Conservation (phyloP, 2,888 invertebrate genomes). For the Sinhomidia bicolor region DNA sequence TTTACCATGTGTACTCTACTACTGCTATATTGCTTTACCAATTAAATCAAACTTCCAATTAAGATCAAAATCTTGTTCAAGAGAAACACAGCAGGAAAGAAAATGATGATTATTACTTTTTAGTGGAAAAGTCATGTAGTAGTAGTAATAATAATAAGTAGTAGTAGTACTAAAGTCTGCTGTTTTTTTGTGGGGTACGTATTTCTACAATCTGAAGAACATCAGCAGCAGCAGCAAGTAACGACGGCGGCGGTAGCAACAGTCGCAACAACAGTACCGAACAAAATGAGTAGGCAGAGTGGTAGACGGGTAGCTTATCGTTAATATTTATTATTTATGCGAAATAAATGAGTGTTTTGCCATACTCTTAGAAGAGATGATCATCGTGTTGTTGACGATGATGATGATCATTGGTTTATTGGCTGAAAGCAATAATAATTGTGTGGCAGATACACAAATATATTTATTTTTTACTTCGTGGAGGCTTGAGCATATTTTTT, state of each 20-base stretch:
- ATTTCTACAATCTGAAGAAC: no score
- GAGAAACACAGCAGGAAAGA: conserved; percentile 60
- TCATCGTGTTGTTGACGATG: no score
- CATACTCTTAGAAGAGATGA: conserved; percentile 1
- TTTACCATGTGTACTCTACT: no score
- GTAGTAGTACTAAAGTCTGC: no score
- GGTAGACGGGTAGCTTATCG: conserved; percentile 13
- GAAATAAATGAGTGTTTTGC: conserved; percentile 64
- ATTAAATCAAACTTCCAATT: conserved; percentile 69
- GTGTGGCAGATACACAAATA: not conserved
- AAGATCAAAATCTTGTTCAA: conserved; percentile 61
- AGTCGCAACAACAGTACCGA: no score
- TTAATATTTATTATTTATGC: conserved; percentile 66
- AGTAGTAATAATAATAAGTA: no score
- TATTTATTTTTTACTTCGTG: not conserved
- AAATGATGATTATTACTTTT: conserved; percentile 53
- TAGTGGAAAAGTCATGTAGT: not conserved
- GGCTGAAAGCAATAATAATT: conserved; percentile 40
- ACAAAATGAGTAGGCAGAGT: conserved; percentile 4
- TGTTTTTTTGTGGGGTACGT: not conserved
- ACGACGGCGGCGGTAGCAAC: no score
- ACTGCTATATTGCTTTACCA: conserved; percentile 27
- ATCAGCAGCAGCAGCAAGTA: no score
- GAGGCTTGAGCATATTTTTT: not conserved
- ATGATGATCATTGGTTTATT: conserved; percentile 44